phyloP scores from a whole-genome alignment of 2,888 invertebrate species.

The Rapana venosa region DNA sequence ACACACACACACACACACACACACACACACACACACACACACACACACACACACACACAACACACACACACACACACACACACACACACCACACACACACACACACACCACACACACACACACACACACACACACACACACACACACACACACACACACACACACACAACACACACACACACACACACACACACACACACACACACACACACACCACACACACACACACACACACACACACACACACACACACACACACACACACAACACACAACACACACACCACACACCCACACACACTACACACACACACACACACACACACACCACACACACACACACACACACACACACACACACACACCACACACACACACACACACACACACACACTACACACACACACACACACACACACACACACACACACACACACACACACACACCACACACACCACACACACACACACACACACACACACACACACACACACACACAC shows the following conservation, averaged over 20 bases:
- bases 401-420: too few relatives aligned
- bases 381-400: not conserved
- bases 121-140: not conserved
- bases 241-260: too few relatives aligned
- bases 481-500: not conserved
- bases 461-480: conserved; percentile 4
- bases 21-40: too few relatives aligned
- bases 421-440: too few relatives aligned
- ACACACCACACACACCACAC: not conserved
- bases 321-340: not conserved
- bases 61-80: not conserved
- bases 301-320: too few relatives aligned
- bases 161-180: not conserved
- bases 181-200: not conserved
- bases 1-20: too few relatives aligned
- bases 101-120: not conserved
- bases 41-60: too few relatives aligned
- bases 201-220: too few relatives aligned
- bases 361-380: not conserved
- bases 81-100: not conserved
- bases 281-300: too few relatives aligned
- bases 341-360: conserved; percentile 4
- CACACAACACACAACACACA: too few relatives aligned
- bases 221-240: not conserved
- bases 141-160: conserved; percentile 2